These are phyloP conservation scores for Phaonia tiefii DNA, from an alignment of 2,888 invertebrate species.

Conservation along the genomic window DNA sequence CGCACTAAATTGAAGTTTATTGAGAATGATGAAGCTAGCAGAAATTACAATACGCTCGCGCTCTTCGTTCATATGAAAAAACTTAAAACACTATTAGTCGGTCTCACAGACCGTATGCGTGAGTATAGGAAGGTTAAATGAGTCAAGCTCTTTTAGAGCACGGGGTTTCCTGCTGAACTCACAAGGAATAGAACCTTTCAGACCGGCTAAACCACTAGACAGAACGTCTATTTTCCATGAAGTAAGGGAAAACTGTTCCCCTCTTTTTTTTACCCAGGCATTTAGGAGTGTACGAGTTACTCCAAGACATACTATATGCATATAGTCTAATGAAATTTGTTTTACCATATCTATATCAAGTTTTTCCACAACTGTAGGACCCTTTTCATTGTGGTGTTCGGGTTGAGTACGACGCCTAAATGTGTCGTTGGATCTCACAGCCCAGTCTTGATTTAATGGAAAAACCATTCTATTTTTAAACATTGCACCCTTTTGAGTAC, in stretches of 20 bases:
- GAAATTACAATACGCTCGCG: no score
- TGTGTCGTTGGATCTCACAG: background rate
- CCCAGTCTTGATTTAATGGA: background rate
- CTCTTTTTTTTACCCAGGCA: background rate
- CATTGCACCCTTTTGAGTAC: slow-evolving; percentile 2
- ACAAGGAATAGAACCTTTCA: background rate
- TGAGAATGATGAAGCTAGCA: no score
- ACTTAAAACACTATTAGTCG: no score
- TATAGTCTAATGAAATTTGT: no score
- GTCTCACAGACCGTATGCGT: no score
- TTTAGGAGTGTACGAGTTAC: no score
- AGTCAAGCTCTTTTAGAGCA: background rate
- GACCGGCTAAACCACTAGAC: background rate
- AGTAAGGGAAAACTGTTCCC: background rate
- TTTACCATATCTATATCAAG: no score
- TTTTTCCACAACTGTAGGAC: no score
- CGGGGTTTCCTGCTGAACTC: background rate
- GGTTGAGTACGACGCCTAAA: slow-evolving; percentile 11
- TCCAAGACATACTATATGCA: no score
- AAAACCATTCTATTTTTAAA: background rate
- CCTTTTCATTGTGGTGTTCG: background rate
- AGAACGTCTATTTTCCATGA: background rate
- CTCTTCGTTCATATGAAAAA: no score
- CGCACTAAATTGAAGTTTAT: no score
- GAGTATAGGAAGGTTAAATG: no score